Percentiles rank a stretch among this genome's conserved stretches.
Evolutionary conservation across 2,888 invertebrate genomes (phyloP).

Genomic region (Sinopyrophorus schimmeli): DNA sequence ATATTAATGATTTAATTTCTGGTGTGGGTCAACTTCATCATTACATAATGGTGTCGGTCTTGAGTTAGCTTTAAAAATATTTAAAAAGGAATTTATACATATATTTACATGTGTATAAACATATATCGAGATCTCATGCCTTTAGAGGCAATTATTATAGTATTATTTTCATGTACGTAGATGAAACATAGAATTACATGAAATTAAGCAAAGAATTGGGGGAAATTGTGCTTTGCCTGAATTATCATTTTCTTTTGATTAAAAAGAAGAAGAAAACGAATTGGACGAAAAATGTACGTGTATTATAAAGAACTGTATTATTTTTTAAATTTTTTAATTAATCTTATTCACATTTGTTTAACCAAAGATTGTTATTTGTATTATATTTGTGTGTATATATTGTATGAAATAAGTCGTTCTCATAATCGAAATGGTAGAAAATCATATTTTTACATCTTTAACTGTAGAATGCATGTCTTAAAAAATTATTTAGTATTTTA

Average conservation of each 20-base stretch:
- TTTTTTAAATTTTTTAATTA: conserved; percentile 40
- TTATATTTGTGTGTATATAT: conserved; percentile 52
- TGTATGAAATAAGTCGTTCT: conserved; percentile 30
- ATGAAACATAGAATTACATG: conserved; percentile 20
- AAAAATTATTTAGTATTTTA: conserved; percentile 18
- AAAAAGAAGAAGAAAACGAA: conserved; percentile 4
- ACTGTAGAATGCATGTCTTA: too few species aligned
- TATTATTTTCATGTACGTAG: conserved; percentile 42
- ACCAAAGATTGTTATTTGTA: conserved; percentile 55
- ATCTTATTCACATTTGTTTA: conserved; percentile 45
- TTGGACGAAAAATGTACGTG: too few species aligned
- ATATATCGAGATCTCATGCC: conserved; percentile 41
- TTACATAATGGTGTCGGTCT: conserved; percentile 25
- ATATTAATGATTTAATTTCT: too few species aligned
- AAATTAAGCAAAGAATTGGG: conserved; percentile 24
- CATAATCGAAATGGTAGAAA: conserved; percentile 26
- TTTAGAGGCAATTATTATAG: conserved; percentile 39
- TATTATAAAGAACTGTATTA: conserved; percentile 28
- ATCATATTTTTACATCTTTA: conserved; percentile 17
- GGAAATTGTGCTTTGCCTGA: too few species aligned
- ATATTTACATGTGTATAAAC: conserved; percentile 12
- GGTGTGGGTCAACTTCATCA: too few species aligned
- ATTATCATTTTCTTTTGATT: conserved; percentile 20
- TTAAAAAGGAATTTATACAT: too few species aligned
- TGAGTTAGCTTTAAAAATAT: conserved; percentile 21